Evolutionary conservation across 2,888 invertebrate species (phyloP).

Genomic region (Epistrophe grossulariae): DNA sequence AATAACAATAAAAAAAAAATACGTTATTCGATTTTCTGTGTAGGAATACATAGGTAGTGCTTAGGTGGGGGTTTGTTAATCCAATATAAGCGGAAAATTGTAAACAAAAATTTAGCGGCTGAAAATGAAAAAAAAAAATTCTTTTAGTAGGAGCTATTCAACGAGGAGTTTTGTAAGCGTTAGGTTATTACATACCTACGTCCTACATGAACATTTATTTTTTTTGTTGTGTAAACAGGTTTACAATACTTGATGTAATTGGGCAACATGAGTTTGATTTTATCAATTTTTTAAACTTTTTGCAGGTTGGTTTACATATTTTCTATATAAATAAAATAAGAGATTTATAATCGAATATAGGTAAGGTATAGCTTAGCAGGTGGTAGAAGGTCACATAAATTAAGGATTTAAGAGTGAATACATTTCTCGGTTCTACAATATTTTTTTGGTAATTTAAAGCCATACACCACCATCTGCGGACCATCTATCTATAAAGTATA

Average conservation of each 20-base stretch:
- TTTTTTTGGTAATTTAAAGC: no score
- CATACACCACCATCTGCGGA: no score
- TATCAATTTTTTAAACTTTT: background rate
- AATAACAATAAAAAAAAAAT: background rate
- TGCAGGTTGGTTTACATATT: background rate
- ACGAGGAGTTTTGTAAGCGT: background rate
- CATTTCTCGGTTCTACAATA: no score
- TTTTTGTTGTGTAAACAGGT: background rate
- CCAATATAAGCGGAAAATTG: constrained; percentile 21
- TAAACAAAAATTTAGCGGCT: constrained; percentile 14
- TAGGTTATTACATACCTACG: background rate
- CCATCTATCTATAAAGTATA: no score
- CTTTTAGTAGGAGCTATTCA: constrained; percentile 17
- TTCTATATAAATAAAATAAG: no score
- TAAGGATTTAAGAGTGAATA: background rate
- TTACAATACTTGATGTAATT: constrained; percentile 18
- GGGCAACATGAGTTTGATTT: background rate
- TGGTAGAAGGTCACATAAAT: background rate
- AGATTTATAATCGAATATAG: no score
- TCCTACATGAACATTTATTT: background rate
- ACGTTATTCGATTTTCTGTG: constrained; percentile 5
- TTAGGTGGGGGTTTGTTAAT: constrained; percentile 5
- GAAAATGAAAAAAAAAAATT: background rate
- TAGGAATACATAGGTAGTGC: background rate
- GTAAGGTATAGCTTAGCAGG: no score